Evolutionary conservation across 2,797 vertebrate species (phyloP).

Genomic region (Myotis vivesi): DNA sequence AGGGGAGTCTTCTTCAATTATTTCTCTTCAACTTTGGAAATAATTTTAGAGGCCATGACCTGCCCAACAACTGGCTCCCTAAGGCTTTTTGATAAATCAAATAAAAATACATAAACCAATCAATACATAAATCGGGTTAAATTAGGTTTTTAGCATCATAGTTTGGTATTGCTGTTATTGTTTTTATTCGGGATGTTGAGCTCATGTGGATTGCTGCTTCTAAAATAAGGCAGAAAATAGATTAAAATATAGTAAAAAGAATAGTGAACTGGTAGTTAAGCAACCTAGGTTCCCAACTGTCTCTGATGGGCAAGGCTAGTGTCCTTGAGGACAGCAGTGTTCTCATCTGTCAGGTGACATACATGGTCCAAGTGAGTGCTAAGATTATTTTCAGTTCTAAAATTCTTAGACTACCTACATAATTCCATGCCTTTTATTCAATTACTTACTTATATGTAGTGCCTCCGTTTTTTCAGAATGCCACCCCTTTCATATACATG

Average conservation of each 20-base stretch:
- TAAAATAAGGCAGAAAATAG: constrained; percentile 23
- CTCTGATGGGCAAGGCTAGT: neutral
- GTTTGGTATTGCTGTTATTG: neutral
- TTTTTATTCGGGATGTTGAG: neutral
- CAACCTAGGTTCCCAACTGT: neutral
- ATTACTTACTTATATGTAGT: neutral
- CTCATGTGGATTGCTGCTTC: neutral
- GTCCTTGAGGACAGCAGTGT: neutral
- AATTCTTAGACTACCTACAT: constrained; percentile 4
- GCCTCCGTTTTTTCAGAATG: constrained; percentile 22
- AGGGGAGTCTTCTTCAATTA: neutral
- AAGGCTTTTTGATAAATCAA: constrained; percentile 28
- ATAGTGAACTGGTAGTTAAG: neutral
- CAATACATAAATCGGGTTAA: neutral
- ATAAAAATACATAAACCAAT: neutral
- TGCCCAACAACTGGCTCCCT: neutral
- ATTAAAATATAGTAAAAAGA: neutral
- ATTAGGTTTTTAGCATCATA: neutral
- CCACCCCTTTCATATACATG: neutral
- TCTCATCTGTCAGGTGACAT: neutral
- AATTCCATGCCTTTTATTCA: neutral
- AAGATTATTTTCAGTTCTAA: neutral
- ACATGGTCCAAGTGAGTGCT: neutral
- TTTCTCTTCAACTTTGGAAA: constrained; percentile 36
- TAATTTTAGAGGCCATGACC: neutral